Conservation (phyloP, 2,888 invertebrate species). For the Stenolophus ochropezus region DNA sequence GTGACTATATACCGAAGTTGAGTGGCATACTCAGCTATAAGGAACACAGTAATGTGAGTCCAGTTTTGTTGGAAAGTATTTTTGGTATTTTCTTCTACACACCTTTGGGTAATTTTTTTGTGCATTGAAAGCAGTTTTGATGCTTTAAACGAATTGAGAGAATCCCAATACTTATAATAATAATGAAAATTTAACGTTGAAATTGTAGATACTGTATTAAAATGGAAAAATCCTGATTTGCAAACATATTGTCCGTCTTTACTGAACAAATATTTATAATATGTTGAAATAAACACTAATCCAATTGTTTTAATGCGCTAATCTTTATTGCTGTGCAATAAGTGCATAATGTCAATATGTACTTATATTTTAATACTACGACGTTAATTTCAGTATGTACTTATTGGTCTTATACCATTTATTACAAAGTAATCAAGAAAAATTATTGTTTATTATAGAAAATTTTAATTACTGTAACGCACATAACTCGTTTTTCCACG, state of each 20-base stretch:
- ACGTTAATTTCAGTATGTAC: background rate
- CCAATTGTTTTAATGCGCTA: background rate
- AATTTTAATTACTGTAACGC: background rate
- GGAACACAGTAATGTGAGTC: constrained; percentile 69
- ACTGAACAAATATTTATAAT: background rate
- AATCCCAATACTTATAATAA: constrained; percentile 27
- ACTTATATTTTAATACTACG: background rate
- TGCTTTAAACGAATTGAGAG: constrained; percentile 15
- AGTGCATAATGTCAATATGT: background rate
- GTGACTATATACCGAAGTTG: constrained; percentile 53
- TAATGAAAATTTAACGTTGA: constrained; percentile 5
- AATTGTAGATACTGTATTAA: constrained; percentile 1
- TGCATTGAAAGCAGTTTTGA: constrained; percentile 51
- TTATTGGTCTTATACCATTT: background rate
- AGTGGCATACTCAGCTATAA: constrained; percentile 71
- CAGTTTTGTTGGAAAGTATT: constrained; percentile 69
- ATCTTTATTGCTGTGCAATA: background rate
- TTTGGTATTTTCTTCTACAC: constrained; percentile 64
- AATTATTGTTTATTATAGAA: background rate
- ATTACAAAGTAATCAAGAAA: background rate
- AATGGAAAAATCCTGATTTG: background rate
- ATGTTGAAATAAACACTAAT: background rate
- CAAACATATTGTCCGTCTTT: background rate
- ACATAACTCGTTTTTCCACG: background rate
- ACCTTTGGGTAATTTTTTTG: constrained; percentile 57